These are phyloP conservation scores for Ips nitidus DNA, from an alignment of 1,140 invertebrate species.

Conservation along the genomic window DNA sequence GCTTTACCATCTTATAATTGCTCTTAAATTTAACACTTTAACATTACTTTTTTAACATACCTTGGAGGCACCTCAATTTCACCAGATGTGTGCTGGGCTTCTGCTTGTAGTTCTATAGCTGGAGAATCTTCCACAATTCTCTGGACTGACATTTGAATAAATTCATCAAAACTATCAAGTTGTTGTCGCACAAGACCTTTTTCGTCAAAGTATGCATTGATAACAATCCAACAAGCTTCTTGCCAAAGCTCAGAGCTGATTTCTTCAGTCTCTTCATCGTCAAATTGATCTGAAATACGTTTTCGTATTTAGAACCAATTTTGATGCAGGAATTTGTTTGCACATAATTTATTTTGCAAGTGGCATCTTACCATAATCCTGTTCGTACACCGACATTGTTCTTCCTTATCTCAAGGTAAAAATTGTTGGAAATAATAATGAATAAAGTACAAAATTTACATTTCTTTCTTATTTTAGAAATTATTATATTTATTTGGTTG, in stretches of 20 bases:
- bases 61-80: conserved; percentile 90
- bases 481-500: too few relatives aligned
- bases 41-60: conserved; percentile 55
- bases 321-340: too few relatives aligned
- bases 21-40: too few relatives aligned
- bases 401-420: too few relatives aligned
- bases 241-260: conserved; percentile 96
- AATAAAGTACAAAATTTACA: too few relatives aligned
- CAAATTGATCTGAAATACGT: conserved; percentile 61
- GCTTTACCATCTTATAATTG: too few relatives aligned
- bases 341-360: neutral
- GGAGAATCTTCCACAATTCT: conserved; percentile 98
- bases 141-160: conserved; percentile 99
- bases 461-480: too few relatives aligned
- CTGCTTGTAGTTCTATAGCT: conserved; percentile 94
- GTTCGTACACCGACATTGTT: conserved; percentile 46
- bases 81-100: conserved; percentile 92
- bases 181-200: conserved; percentile 99
- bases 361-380: conserved; percentile 47
- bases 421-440: too few relatives aligned
- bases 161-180: conserved; percentile 98
- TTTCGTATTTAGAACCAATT: neutral
- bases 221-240: conserved; percentile 99
- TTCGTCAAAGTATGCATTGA: conserved; percentile 99
- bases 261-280: conserved; percentile 81